These are phyloP conservation scores for Solenopsis invicta DNA, from an alignment of 1,140 invertebrate genomes.

Conservation along the genomic window DNA sequence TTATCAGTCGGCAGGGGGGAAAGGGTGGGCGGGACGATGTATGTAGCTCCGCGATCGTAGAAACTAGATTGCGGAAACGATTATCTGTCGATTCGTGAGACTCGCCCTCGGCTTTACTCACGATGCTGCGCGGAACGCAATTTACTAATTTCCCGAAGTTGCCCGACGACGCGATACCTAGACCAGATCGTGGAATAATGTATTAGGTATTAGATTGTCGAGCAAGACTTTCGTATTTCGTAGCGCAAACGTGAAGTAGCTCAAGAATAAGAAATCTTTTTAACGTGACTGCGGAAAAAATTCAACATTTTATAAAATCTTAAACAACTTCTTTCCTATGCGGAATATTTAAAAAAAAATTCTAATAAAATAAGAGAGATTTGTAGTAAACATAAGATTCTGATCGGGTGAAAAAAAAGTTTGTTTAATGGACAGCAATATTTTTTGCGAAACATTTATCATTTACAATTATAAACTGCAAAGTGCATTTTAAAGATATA, in stretches of 20 bases:
- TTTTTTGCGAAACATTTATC: conserved; percentile 14
- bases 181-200: conserved; percentile 17
- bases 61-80: conserved; percentile 68
- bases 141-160: conserved; percentile 58
- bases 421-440: neutral
- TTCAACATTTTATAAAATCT: neutral
- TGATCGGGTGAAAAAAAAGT: neutral
- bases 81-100: conserved; percentile 60
- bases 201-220: conserved; percentile 32
- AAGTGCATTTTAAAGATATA: neutral
- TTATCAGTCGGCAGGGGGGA: conserved; percentile 21
- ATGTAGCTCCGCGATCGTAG: conserved; percentile 61
- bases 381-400: neutral
- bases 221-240: neutral
- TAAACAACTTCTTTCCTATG: neutral
- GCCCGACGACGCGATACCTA: conserved; percentile 6
- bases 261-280: conserved; percentile 38
- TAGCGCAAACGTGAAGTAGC: neutral
- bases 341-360: neutral
- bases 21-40: conserved; percentile 23
- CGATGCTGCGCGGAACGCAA: conserved; percentile 41
- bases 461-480: neutral
- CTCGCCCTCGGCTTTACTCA: conserved; percentile 16
- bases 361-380: neutral
- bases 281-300: neutral